Evolutionary conservation across 2,888 invertebrate species (phyloP).

Genomic region (Orchestes rusci): DNA sequence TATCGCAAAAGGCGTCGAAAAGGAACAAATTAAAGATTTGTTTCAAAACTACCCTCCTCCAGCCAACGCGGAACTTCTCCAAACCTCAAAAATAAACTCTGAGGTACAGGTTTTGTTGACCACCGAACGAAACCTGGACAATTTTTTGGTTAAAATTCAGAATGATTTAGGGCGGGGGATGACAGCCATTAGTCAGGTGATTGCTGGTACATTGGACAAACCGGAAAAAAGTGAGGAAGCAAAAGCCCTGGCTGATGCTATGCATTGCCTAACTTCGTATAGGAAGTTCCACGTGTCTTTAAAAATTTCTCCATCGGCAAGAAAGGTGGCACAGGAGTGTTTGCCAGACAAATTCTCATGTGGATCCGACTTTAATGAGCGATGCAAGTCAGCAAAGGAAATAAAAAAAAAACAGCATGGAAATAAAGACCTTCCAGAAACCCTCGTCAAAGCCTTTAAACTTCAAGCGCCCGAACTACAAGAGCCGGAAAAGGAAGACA

Average conservation of each 20-base stretch:
- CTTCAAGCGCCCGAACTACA: background rate
- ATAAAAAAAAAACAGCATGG: background rate
- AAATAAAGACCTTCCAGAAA: background rate
- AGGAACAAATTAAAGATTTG: background rate
- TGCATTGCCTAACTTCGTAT: background rate
- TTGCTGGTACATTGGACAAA: background rate
- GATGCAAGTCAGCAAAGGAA: background rate
- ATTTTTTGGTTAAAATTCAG: background rate
- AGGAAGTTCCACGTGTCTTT: background rate
- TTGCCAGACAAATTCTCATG: background rate
- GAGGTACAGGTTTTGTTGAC: background rate
- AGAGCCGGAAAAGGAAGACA: background rate
- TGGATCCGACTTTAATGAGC: background rate
- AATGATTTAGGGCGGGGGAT: background rate
- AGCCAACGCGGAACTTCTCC: background rate
- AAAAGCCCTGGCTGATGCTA: background rate
- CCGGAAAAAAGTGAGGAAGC: background rate
- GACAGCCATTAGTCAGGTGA: background rate
- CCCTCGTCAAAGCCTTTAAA: background rate
- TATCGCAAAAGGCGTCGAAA: background rate
- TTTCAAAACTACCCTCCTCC: background rate
- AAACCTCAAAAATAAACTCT: background rate
- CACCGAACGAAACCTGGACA: background rate
- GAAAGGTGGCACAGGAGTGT: background rate
- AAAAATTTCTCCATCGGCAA: background rate